Evolutionary conservation across 1,140 invertebrate genomes (phyloP).

Genomic region (Oryctes rhinoceros): DNA sequence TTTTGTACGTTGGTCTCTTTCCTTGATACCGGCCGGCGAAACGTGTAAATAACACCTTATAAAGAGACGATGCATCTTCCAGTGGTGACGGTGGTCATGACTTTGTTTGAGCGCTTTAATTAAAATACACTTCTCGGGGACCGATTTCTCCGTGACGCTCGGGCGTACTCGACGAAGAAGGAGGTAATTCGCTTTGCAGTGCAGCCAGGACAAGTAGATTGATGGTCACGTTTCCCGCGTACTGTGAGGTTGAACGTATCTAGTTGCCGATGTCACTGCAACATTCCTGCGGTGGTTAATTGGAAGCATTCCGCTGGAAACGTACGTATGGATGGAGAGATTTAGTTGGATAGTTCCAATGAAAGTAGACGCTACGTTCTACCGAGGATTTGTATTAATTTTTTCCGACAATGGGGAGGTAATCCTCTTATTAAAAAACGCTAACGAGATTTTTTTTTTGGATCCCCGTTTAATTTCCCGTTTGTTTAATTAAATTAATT

Average conservation of each 20-base stretch:
- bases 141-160: not conserved
- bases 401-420: not conserved
- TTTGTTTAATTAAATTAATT: not conserved
- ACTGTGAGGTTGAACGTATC: conserved; percentile 12
- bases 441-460: too few relatives aligned
- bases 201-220: conserved; percentile 15
- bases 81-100: not conserved
- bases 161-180: not conserved
- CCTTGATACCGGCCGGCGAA: not conserved
- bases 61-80: not conserved
- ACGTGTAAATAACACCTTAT: not conserved
- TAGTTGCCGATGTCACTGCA: conserved; percentile 27
- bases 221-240: conserved; percentile 21
- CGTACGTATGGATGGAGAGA: not conserved
- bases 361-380: not conserved
- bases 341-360: not conserved
- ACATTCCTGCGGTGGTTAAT: conserved; percentile 32
- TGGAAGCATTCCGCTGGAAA: conserved; percentile 18
- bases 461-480: too few relatives aligned
- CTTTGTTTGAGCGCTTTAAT: conserved; percentile 14
- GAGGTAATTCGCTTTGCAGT: conserved; percentile 29
- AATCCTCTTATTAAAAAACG: conserved; percentile 14
- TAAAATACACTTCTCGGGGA: conserved; percentile 14
- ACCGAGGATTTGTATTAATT: conserved; percentile 13
- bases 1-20: not conserved